These are phyloP conservation scores for Hepsetus odoe DNA, from an alignment of 2,113 vertebrate species.

Conservation along the genomic window DNA sequence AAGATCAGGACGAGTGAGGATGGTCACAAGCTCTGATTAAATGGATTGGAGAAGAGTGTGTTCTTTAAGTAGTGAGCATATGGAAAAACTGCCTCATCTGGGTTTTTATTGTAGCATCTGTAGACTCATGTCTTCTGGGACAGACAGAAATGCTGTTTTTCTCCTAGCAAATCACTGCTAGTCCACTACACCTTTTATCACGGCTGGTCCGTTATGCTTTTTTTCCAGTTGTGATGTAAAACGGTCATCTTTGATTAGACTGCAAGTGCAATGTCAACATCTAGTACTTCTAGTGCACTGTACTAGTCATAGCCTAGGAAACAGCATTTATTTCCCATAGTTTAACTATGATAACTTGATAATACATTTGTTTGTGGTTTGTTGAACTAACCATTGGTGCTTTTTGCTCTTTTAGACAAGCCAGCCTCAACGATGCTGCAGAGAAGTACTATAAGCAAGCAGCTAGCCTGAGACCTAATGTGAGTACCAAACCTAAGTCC, in stretches of 20 bases:
- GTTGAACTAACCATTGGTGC: slow-evolving; percentile 57
- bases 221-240: no score
- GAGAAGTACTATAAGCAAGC: slow-evolving; percentile 94
- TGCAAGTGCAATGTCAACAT: no score
- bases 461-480: slow-evolving; percentile 89
- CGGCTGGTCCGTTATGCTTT: no score
- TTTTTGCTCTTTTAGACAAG: slow-evolving; percentile 84
- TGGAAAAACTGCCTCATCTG: slow-evolving; percentile 45
- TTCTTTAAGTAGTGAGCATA: slow-evolving; percentile 37
- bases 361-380: slow-evolving; percentile 65
- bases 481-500: slow-evolving; percentile 77
- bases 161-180: not conserved
- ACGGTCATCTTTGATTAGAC: no score
- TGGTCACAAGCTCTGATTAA: slow-evolving; percentile 29
- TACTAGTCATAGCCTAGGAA: not conserved
- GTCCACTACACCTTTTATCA: no score
- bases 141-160: slow-evolving; percentile 36
- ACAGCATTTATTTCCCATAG: slow-evolving; percentile 35
- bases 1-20: not conserved
- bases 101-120: slow-evolving; percentile 47
- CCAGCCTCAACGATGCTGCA: slow-evolving; percentile 93
- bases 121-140: slow-evolving; percentile 50
- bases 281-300: no score
- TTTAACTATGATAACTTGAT: slow-evolving; percentile 45
- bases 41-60: slow-evolving; percentile 27